Base-by-base conservation (phyloP, 2,113 vertebrate species). In the Nymphicus hollandicus region DNA sequence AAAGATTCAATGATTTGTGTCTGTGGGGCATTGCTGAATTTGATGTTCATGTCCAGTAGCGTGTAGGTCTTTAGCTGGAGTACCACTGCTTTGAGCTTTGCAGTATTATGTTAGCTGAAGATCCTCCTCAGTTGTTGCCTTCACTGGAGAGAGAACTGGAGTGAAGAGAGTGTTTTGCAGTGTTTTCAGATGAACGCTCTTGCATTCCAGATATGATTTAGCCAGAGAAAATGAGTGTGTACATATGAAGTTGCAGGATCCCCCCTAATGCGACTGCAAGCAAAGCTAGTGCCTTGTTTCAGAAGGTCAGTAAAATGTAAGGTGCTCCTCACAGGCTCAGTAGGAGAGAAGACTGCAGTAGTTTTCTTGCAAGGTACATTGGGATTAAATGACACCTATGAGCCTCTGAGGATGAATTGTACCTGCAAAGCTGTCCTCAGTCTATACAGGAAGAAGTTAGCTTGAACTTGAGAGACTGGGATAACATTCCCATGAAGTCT, bases 241-340 rank as follows among this genome's bases (percentile, higher is more conserved):
- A 5, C 7, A 2, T 37, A 11, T 28, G 13, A 72, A 72, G 65
- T 35, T 9, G 7, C 28, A n/a, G 49, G 50, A 70, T 25, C 27
- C 17, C n/a, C 13, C 12, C 24, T 61, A 53, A 14, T 19, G 31
- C 0, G 0, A 16, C 31, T 35, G 33, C 20, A 60, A 28, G 46
- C 2, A 6, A 37, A 65, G 27, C 12, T 7, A 1, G 17, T 22
- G 22, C 35, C 0, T 43, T 29, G 18, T 41, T 94, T 65, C 29
- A 35, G 31, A 56, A 89, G 24, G n/a, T 23, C 47, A 2, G 0
- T 13, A 5, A 43, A 44, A 25, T 0, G 0, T n/a, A 20, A 37
- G 44, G 6, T 0, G 2, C 65, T 81, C 49, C 65, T 60, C 49
- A 9, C 5, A n/a, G 65, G 29, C 60, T 41, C 49, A 39, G 60